Conservation (phyloP, 2,113 vertebrate genomes). For the Phasianus colchicus region DNA sequence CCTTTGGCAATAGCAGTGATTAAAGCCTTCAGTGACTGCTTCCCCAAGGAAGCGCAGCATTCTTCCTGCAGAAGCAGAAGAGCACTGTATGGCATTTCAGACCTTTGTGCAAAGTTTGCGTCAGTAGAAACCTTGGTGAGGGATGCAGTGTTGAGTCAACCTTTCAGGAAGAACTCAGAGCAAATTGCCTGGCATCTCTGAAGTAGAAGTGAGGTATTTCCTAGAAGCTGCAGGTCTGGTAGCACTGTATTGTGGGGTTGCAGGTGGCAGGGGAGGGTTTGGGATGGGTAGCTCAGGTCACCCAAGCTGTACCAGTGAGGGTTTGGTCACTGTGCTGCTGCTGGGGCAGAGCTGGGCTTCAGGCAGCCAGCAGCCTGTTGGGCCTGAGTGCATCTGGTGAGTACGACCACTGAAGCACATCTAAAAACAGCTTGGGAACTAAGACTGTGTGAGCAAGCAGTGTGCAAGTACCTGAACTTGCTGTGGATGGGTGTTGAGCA, state of each 20-base stretch:
- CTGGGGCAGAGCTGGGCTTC: background rate
- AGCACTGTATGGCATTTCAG: background rate
- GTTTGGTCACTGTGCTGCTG: accelerated
- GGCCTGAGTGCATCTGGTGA: background rate
- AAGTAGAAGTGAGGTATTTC: background rate
- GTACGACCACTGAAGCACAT: background rate
- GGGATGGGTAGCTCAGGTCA: background rate
- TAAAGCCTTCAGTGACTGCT: background rate
- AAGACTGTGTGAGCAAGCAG: background rate
- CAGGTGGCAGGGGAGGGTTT: background rate
- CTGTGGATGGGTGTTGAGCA: background rate
- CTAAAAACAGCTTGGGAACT: background rate
- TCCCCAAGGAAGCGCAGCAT: background rate
- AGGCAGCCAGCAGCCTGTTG: background rate
- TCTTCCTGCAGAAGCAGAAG: background rate
- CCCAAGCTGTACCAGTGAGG: accelerated
- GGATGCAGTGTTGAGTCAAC: background rate
- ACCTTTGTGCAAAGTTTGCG: background rate
- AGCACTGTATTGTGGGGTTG: background rate
- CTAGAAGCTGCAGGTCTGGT: background rate
- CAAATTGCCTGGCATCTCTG: background rate
- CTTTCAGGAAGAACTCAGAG: background rate
- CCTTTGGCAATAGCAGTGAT: background rate
- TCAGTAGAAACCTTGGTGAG: background rate
- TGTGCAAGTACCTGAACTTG: background rate